Percentiles rank a stretch among this genome's conserved stretches.
Conservation (phyloP, 2,797 vertebrate species). For the Anableps anableps region DNA sequence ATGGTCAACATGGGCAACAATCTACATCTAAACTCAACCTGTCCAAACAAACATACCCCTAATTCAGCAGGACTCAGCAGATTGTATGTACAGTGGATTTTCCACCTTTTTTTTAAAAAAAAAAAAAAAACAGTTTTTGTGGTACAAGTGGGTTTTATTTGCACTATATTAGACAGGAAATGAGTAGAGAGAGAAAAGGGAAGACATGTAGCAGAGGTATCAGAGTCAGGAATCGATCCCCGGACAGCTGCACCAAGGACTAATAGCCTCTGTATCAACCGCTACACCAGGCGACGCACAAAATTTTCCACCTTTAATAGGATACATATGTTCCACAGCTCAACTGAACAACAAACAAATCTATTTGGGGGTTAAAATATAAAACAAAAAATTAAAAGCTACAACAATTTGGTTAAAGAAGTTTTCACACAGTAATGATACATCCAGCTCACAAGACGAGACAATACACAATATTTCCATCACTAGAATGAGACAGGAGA, state of each 20-base stretch:
- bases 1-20: constrained; percentile 11
- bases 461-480: background rate
- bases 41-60: constrained; percentile 17
- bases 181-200: background rate
- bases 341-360: background rate
- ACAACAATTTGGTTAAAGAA: background rate
- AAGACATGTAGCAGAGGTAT: background rate
- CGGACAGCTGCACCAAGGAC: background rate
- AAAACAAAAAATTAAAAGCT: background rate
- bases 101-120: constrained; percentile 26
- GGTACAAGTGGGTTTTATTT: constrained; percentile 3
- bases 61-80: constrained; percentile 26
- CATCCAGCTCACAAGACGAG: background rate
- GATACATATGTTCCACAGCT: background rate
- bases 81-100: constrained; percentile 28
- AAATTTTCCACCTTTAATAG: background rate
- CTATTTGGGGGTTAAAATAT: background rate
- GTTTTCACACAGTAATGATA: background rate
- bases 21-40: constrained; percentile 23
- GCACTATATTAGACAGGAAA: background rate
- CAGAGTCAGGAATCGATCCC: background rate
- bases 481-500: background rate
- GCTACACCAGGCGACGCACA: background rate
- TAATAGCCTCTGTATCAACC: too few species aligned
- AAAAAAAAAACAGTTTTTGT: constrained; percentile 8